Evolutionary conservation across 2,888 invertebrate species (phyloP), one percentile per base, ranked within the genome.

Genomic region (Hypercompe scribonia): DNA sequence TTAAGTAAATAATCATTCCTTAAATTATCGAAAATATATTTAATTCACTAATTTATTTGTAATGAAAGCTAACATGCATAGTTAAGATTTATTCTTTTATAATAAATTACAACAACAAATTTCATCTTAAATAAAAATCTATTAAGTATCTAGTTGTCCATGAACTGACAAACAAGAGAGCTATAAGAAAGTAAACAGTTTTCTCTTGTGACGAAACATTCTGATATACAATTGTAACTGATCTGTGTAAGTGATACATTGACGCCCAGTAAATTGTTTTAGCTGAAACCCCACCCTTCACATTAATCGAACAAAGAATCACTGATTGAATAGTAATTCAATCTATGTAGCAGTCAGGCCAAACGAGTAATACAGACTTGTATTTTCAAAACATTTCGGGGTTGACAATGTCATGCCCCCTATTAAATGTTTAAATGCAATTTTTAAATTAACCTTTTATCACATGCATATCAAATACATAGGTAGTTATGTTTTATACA

Each of bases 241-340:
- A 90, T 88, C 84, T 83, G 81, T 87, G 89, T 90, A 90, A 92
- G 90, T 91, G 90, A 92, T 88, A 91, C 83, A 82, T 74, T 75
- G 78, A 77, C 74, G 73, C 72, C 79, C 76, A 71, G 79, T 81
- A 85, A 91, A 92, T 93, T 91, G 88, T 91, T 91, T 88, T 88
- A 86, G 85, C 86, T 82, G 75, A 82, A 87, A 86, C 81, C 81
- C 80, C 84, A 85, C 84, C 80, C 80, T 87, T 86, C 80, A 80
- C 87, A 86, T 89, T 89, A 85, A 87, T 88, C 86, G 88, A 89
- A 90, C 90, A 89, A 89, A 88, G 89, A 89, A 83, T 79, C 86
- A 82, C 87, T 92, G 93, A 93, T 93, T 92, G 92, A 89, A 91
- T 89, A 87, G 93, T 91, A 93, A 93, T 86, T 89, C 87, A 90